phyloP scores from a whole-genome alignment of 1,140 invertebrate genomes.

The Microplitis demolitor region DNA sequence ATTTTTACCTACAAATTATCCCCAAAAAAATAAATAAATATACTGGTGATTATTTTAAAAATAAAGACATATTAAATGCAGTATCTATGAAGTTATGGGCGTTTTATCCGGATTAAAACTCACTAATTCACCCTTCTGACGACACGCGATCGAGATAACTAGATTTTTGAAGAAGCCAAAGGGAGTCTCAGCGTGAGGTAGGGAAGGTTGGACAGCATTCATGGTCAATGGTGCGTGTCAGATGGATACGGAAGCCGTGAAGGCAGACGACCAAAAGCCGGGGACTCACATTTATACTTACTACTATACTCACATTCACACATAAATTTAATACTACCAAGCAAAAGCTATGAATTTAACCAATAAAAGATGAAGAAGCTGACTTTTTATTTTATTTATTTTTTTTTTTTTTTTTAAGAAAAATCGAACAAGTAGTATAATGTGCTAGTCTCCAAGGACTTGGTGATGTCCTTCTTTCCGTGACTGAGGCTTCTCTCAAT shows the following conservation, averaged over 20 bases:
- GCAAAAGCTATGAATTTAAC: constrained; percentile 5
- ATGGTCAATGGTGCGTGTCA: constrained; percentile 58
- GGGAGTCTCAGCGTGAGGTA: constrained; percentile 33
- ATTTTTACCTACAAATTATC: too few species aligned
- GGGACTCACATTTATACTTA: not conserved
- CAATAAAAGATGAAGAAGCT: constrained; percentile 22
- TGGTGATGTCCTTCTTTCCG: constrained; percentile 32
- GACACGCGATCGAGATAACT: constrained; percentile 49
- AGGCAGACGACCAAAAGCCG: not conserved
- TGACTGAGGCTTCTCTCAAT: constrained; percentile 51
- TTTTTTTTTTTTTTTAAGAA: constrained; percentile 39
- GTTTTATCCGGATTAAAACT: constrained; percentile 10
- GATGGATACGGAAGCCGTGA: constrained; percentile 55
- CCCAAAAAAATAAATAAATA: too few species aligned
- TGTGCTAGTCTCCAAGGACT: not conserved
- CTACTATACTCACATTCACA: not conserved
- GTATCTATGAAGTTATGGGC: not conserved
- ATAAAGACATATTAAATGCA: too few species aligned
- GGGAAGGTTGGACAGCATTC: constrained; percentile 39
- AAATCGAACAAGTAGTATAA: constrained; percentile 5
- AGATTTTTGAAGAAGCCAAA: constrained; percentile 52
- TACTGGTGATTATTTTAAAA: too few species aligned
- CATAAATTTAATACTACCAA: constrained; percentile 7
- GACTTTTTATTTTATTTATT: too few species aligned
- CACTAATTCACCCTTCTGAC: constrained; percentile 8